Base-by-base conservation (phyloP, 2,797 vertebrate species). In the Clarias platycephalus region DNA sequence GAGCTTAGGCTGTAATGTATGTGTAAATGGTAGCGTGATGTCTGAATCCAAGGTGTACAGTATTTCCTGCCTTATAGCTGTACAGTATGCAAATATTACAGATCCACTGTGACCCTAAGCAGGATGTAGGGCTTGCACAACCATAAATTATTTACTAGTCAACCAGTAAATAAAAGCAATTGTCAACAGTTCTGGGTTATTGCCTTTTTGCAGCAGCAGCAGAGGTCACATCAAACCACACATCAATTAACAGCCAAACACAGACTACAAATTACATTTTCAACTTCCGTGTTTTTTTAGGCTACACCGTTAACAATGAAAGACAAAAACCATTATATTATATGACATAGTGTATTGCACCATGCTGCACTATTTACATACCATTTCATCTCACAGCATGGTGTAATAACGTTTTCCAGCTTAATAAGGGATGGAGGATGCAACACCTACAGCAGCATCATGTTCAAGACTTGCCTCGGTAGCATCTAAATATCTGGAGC, bases 201-300 rank as follows among this genome's bases (percentile, higher is more conserved):
- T 5, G 20, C 9, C 13, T 40, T 60, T 34, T 0, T 8, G 3
- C n/a, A 28, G 22, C 2, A 15, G 37, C 34, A 70, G 31, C 9
- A 70, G 9, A 55, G 26, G 31, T 15, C 2, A 0, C 55, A 60
- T 77, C 28, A 37, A 31, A 24, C 28, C 12, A 15, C 28, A 24
- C 20, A 5, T 77, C 7, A 7, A 26, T 62, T n/a, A 78, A 58
- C 53, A 22, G 53, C 28, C 18, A 57, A 31, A 76, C 18, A 22
- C 28, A 16, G 58, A 12, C 75, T 77, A 77, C 75, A 34, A 62
- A 62, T 78, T 9, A 62, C 16, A 78, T 62, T n/a, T 63, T 34
- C 22, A 26, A 24, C 58, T 44, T 44, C 37, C 26, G 13, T 44
- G 58, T 15, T 79, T 8, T 44, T 79, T 40, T 44, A 26, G 58